A percentile compares a stretch with the other conserved stretches of the same genome.
phyloP scores from a whole-genome alignment of 2,888 invertebrate genomes.

The Torymus aiolomorphi region DNA sequence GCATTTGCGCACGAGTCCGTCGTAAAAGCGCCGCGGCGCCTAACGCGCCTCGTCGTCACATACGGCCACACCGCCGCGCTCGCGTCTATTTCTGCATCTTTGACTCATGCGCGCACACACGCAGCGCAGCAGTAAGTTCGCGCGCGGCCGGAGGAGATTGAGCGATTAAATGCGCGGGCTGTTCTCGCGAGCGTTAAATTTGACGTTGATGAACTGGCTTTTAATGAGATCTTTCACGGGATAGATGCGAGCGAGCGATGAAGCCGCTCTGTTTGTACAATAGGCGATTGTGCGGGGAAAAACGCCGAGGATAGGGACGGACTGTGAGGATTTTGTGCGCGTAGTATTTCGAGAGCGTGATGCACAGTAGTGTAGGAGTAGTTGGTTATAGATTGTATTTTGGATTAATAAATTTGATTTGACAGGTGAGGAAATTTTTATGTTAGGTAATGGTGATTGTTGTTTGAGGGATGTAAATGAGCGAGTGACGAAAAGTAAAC shows the following conservation, averaged over 20 bases:
- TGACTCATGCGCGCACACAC: slow-evolving; percentile 14
- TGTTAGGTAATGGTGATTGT: too few relatives aligned
- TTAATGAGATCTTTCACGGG: slow-evolving; percentile 48
- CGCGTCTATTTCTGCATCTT: slow-evolving; percentile 37
- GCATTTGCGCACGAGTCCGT: slow-evolving; percentile 16
- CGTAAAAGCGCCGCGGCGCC: slow-evolving; percentile 76
- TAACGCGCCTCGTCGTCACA: slow-evolving; percentile 69
- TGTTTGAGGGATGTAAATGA: too few relatives aligned
- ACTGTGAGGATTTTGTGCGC: not conserved
- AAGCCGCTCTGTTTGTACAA: slow-evolving; percentile 18
- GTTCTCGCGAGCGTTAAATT: slow-evolving; percentile 44
- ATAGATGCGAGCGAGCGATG: slow-evolving; percentile 1
- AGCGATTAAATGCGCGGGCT: slow-evolving; percentile 48
- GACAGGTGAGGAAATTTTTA: too few relatives aligned
- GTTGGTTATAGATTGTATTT: too few relatives aligned
- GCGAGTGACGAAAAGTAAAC: too few relatives aligned
- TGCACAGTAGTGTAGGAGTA: too few relatives aligned
- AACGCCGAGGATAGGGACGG: not conserved
- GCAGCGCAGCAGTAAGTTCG: slow-evolving; percentile 1
- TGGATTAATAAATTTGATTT: too few relatives aligned
- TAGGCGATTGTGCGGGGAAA: slow-evolving; percentile 14
- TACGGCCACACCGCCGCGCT: slow-evolving; percentile 5
- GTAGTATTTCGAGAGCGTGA: too few relatives aligned
- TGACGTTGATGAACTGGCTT: slow-evolving; percentile 49
- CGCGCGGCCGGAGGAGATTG: slow-evolving; percentile 21